A percentile compares a stretch with the other conserved stretches of the same genome.
phyloP scores from a whole-genome alignment of 2,888 invertebrate genomes.

The Griposia aprilina region DNA sequence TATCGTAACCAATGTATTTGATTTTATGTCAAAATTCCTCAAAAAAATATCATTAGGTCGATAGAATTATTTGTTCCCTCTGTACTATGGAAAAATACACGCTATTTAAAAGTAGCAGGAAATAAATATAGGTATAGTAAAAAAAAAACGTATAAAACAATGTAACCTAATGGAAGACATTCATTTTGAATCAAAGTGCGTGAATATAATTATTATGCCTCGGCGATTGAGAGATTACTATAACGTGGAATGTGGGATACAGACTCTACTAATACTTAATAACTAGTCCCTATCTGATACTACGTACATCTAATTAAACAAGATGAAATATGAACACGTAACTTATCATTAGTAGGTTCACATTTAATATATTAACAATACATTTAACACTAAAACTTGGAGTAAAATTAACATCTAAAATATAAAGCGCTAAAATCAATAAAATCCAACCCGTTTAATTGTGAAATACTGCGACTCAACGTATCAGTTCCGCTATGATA shows the following conservation, averaged over 20 bases:
- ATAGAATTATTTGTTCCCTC: conserved; percentile 84
- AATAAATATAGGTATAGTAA: conserved; percentile 58
- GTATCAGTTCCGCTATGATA: conserved; percentile 79
- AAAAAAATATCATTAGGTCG: conserved; percentile 85
- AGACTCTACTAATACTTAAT: conserved; percentile 64
- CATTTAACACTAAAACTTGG: conserved; percentile 71
- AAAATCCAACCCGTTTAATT: conserved; percentile 83
- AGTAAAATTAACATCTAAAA: conserved; percentile 76
- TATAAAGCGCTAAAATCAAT: conserved; percentile 80
- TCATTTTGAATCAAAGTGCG: conserved; percentile 80
- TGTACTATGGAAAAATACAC: conserved; percentile 72
- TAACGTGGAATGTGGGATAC: conserved; percentile 80
- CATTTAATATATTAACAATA: conserved; percentile 74
- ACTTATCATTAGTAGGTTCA: conserved; percentile 69
- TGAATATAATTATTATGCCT: conserved; percentile 62
- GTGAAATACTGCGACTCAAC: conserved; percentile 84
- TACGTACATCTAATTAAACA: conserved; percentile 66
- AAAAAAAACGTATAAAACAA: conserved; percentile 73
- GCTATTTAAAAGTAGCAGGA: conserved; percentile 62
- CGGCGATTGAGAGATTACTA: conserved; percentile 68
- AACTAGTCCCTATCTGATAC: conserved; percentile 55
- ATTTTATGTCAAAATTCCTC: conserved; percentile 75
- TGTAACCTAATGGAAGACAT: conserved; percentile 89
- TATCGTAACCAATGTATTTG: conserved; percentile 69
- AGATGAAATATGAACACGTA: conserved; percentile 80